These are phyloP conservation scores for Thysanoteuthis rhombus DNA, from an alignment of 2,888 invertebrate genomes.

Conservation along the genomic window DNA sequence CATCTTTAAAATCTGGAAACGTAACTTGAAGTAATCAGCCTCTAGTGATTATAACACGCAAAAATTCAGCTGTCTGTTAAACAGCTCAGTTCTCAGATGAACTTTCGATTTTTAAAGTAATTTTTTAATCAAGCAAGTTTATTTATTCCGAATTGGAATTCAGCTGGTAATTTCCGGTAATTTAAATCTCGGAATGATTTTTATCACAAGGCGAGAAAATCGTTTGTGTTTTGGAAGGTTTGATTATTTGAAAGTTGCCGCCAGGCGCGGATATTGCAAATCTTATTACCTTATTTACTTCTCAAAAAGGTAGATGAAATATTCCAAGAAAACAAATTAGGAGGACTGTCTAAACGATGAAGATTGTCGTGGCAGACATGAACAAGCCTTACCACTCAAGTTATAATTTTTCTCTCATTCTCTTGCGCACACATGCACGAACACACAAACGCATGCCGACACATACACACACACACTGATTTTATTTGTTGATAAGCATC, in stretches of 20 bases:
- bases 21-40: neutral
- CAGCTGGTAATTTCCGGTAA: neutral
- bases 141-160: slow-evolving; percentile 12
- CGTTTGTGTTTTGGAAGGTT: neutral
- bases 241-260: neutral
- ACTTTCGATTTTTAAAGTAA: neutral
- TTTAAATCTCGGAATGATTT: neutral
- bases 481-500: no score
- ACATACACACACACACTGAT: no score
- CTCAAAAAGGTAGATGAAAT: slow-evolving; percentile 12
- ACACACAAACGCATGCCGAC: no score
- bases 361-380: neutral
- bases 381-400: neutral
- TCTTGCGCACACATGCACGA: no score
- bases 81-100: neutral
- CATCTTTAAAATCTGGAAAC: neutral
- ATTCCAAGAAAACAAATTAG: neutral
- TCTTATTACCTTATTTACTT: neutral
- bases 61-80: neutral
- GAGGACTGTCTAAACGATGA: neutral
- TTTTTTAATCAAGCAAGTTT: slow-evolving; percentile 12
- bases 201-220: neutral
- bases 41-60: neutral
- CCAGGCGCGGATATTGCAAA: slow-evolving; percentile 12
- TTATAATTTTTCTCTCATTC: neutral